A percentile compares a stretch with the other conserved stretches of the same genome.
phyloP scores from a whole-genome alignment of 2,113 vertebrate species.

The Calidris pugnax region DNA sequence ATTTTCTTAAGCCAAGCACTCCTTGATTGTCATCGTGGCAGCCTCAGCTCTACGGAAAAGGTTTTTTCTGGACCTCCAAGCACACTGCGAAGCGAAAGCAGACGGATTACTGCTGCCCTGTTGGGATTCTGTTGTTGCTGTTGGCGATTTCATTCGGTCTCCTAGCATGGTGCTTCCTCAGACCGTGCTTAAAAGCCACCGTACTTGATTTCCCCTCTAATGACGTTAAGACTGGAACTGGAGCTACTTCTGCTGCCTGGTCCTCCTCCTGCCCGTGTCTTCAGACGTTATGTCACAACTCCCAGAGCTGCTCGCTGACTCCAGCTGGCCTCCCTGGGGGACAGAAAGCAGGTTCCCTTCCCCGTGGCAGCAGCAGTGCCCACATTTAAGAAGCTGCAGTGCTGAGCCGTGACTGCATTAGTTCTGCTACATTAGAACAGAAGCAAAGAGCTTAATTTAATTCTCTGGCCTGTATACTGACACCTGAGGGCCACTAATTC shows the following conservation, averaged over 20 bases:
- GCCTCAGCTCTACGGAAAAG: background rate
- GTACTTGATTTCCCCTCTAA: slow-evolving; percentile 35
- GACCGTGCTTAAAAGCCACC: background rate
- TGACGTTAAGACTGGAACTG: slow-evolving; percentile 3
- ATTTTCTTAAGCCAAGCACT: background rate
- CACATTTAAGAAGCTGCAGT: slow-evolving; percentile 45
- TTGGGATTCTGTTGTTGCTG: background rate
- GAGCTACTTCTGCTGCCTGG: background rate
- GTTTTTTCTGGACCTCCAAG: background rate
- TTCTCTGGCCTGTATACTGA: slow-evolving; percentile 23
- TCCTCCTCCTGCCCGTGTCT: background rate
- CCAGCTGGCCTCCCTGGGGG: background rate
- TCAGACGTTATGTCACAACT: slow-evolving; percentile 50
- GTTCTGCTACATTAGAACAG: slow-evolving; percentile 68
- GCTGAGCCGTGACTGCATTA: slow-evolving; percentile 65
- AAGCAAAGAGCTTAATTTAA: slow-evolving; percentile 68
- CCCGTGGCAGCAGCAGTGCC: slow-evolving; percentile 21
- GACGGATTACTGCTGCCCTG: background rate
- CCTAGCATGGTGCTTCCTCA: background rate
- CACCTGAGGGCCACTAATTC: slow-evolving; percentile 68
- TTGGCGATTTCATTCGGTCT: background rate
- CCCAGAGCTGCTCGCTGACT: background rate
- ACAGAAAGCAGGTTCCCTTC: slow-evolving; percentile 18
- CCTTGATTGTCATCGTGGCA: background rate
- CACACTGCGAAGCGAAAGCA: background rate